These are phyloP conservation scores for Phyto melanocephala DNA, from an alignment of 2,888 invertebrate species.

Conservation along the genomic window DNA sequence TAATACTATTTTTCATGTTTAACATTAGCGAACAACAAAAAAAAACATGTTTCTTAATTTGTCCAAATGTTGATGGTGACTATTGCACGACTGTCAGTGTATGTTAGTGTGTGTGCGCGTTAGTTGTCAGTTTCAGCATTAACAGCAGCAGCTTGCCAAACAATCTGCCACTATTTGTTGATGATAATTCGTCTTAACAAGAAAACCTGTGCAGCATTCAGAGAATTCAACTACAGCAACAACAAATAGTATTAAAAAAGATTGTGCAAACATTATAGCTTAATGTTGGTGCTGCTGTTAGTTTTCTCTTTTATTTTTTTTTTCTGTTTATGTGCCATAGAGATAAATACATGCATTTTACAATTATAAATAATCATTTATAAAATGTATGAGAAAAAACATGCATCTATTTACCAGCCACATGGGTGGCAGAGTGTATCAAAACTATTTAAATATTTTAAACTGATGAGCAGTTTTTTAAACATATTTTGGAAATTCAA, in stretches of 20 bases:
- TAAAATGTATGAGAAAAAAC: background rate
- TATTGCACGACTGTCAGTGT: background rate
- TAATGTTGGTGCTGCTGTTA: background rate
- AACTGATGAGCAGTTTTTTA: too few species aligned
- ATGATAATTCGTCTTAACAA: constrained; percentile 56
- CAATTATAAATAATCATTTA: constrained; percentile 46
- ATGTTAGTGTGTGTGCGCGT: background rate
- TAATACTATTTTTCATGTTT: constrained; percentile 48
- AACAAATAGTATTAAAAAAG: constrained; percentile 47
- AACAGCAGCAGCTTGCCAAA: constrained; percentile 2
- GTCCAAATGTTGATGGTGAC: constrained; percentile 51
- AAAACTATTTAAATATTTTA: background rate
- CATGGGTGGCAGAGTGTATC: constrained; percentile 45
- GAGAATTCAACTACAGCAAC: background rate
- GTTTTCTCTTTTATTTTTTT: too few species aligned
- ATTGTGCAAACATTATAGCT: constrained; percentile 43
- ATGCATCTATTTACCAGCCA: constrained; percentile 9
- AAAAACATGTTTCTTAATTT: constrained; percentile 54
- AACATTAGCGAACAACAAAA: constrained; percentile 34
- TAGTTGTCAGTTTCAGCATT: background rate
- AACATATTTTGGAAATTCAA: background rate
- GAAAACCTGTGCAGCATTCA: constrained; percentile 59
- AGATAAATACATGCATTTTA: constrained; percentile 16
- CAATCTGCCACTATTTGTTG: constrained; percentile 51
- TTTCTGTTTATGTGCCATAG: background rate